Conservation (phyloP, 2,113 vertebrate species). For the Saguinus imperator region DNA sequence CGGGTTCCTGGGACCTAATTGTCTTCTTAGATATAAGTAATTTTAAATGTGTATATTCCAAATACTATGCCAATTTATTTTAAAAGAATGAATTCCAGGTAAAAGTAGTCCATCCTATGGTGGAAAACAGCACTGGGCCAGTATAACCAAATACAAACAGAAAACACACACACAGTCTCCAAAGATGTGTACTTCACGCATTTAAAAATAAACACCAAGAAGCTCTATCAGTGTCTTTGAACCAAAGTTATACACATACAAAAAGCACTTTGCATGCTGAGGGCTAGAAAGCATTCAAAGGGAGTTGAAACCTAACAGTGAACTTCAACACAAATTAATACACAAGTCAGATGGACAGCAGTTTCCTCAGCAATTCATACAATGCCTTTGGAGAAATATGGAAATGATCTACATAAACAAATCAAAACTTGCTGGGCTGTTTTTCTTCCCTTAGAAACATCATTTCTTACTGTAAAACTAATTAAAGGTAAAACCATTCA, state of each 20-base stretch:
- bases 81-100: background rate
- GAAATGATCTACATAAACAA: background rate
- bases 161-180: background rate
- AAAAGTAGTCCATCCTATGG: background rate
- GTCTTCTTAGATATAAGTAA: background rate
- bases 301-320: background rate
- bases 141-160: background rate
- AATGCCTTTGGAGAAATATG: background rate
- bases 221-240: background rate
- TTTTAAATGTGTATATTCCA: background rate
- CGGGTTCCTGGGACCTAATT: background rate
- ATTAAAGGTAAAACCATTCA: background rate
- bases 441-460: background rate
- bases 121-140: background rate
- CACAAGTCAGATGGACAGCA: background rate
- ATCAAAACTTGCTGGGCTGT: background rate
- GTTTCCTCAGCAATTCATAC: background rate
- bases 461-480: slow-evolving; percentile 4
- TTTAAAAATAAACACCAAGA: background rate
- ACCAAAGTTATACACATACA: background rate
- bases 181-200: background rate
- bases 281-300: background rate
- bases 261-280: background rate
- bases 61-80: background rate
- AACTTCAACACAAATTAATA: background rate